A percentile compares a stretch with the other conserved stretches of the same genome.
Conservation (phyloP, 2,888 invertebrate species). For the Noctua pronuba region DNA sequence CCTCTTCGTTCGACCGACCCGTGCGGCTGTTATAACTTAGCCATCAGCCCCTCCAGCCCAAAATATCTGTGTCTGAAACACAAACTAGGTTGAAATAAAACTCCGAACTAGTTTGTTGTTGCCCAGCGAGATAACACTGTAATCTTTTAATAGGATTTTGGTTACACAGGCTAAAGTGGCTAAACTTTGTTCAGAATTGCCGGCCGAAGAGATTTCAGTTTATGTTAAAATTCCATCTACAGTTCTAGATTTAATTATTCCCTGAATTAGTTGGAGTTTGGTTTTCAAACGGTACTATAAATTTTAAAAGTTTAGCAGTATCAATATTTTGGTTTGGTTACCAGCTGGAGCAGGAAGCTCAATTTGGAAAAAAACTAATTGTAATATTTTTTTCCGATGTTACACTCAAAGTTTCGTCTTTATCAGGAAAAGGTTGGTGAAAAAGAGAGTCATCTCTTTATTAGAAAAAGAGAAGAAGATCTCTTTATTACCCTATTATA, state of each 20-base stretch:
- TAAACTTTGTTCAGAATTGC: constrained; percentile 51
- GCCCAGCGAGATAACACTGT: constrained; percentile 42
- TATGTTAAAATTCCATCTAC: constrained; percentile 35
- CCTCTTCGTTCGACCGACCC: not conserved
- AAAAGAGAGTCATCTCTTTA: not conserved
- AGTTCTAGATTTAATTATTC: constrained; percentile 39
- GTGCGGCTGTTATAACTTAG: not conserved
- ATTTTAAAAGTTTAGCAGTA: not conserved
- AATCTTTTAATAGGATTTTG: constrained; percentile 65
- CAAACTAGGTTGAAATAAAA: constrained; percentile 42
- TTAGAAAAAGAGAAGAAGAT: too few relatives aligned
- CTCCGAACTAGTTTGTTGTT: constrained; percentile 49
- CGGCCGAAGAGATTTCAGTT: constrained; percentile 33
- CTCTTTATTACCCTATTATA: too few relatives aligned
- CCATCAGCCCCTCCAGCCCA: not conserved
- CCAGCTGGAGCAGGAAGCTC: not conserved
- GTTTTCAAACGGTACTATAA: not conserved
- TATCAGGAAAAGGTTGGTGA: not conserved
- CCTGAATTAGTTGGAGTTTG: not conserved
- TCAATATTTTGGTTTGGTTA: not conserved
- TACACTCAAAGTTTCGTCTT: not conserved
- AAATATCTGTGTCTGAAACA: constrained; percentile 22
- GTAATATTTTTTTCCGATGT: not conserved
- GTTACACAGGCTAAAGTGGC: constrained; percentile 42
- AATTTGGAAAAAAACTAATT: not conserved